Percentiles rank a stretch among this genome's conserved stretches.
Conservation (phyloP, 2,113 vertebrate species). For the Phocoena phocoena region DNA sequence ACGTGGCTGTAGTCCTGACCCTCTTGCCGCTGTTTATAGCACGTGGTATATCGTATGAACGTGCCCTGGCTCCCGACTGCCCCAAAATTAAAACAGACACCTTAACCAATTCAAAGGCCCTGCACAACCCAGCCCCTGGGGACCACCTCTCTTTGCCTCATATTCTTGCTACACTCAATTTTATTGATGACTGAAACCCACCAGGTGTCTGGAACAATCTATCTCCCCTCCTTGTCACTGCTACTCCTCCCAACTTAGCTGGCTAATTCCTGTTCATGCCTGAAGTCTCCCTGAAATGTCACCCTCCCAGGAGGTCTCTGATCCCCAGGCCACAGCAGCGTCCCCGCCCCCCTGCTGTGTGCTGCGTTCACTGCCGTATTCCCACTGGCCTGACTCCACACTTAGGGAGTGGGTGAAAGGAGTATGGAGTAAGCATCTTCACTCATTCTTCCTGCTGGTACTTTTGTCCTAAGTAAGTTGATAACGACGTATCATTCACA, state of each 20-base stretch:
- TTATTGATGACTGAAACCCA: neutral
- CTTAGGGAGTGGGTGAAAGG: neutral
- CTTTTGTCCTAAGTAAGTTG: neutral
- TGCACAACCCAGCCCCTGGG: neutral
- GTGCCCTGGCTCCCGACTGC: neutral
- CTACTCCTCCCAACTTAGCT: neutral
- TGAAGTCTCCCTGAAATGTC: neutral
- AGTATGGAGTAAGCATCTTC: neutral
- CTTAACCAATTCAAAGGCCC: neutral
- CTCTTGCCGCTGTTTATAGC: neutral
- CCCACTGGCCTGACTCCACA: neutral
- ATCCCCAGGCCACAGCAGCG: neutral
- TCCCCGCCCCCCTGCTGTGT: neutral
- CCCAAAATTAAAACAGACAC: neutral
- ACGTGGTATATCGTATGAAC: accelerated
- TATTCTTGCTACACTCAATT: neutral
- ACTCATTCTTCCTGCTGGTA: neutral
- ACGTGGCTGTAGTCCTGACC: neutral
- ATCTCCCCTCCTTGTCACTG: neutral
- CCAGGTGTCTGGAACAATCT: neutral
- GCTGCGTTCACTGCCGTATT: too few relatives aligned
- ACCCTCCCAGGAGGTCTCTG: neutral
- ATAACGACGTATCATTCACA: neutral
- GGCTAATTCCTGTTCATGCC: neutral
- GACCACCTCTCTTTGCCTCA: neutral